phyloP scores from a whole-genome alignment of 2,797 vertebrate genomes.

The Poeciliopsis paucimaculata region DNA sequence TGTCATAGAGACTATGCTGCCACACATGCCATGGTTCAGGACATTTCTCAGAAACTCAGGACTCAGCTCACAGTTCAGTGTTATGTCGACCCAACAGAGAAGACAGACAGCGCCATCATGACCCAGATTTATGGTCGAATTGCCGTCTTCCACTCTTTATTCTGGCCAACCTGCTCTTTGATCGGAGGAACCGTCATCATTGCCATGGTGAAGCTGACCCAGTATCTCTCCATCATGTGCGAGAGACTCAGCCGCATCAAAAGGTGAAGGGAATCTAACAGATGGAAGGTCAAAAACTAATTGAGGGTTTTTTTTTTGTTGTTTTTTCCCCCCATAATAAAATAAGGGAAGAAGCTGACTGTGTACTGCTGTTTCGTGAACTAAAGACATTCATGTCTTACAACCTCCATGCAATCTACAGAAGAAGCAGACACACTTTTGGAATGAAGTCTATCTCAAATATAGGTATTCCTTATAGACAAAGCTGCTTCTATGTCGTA shows the following conservation, averaged over 20 bases:
- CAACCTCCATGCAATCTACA: not conserved
- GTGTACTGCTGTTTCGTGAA: not conserved
- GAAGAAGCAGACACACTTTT: not conserved
- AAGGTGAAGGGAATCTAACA: constrained; percentile 77
- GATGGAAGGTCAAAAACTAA: not conserved
- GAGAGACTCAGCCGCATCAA: constrained; percentile 88
- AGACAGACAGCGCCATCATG: constrained; percentile 87
- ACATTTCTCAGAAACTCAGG: constrained; percentile 90
- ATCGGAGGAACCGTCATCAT: constrained; percentile 87
- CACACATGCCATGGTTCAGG: constrained; percentile 82
- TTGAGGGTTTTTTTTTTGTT: not conserved
- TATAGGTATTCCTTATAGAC: not conserved
- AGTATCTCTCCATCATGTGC: constrained; percentile 92
- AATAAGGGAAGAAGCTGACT: not conserved
- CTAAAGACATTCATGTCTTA: not conserved
- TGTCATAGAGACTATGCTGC: constrained; percentile 88
- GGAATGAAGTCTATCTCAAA: not conserved
- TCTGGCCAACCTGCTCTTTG: constrained; percentile 94
- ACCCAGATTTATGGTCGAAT: constrained; percentile 89
- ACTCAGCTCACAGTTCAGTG: constrained; percentile 87
- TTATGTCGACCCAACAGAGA: constrained; percentile 86
- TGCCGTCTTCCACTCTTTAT: constrained; percentile 88
- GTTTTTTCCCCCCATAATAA: not conserved
- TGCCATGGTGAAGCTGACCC: constrained; percentile 94
- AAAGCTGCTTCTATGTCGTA: not conserved